Percentiles rank a stretch among this genome's conserved stretches.
These are phyloP conservation scores for Peromyscus attwateri DNA, from an alignment of 2,797 vertebrate species.

Conservation along the genomic window DNA sequence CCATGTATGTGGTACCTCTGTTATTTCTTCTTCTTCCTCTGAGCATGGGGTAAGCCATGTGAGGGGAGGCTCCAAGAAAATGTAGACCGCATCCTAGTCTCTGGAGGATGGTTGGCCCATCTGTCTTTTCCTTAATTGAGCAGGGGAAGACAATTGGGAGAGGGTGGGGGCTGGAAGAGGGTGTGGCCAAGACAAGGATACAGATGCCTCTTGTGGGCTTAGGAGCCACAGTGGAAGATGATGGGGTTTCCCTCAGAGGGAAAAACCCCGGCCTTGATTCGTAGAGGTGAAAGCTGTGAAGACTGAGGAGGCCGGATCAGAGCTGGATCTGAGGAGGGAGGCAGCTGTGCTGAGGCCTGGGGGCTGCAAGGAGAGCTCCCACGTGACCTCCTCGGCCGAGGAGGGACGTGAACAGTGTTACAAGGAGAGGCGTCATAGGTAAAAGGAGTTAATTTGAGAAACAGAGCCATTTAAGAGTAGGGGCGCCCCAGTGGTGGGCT, in stretches of 20 bases:
- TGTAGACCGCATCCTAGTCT: neutral
- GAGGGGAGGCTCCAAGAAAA: neutral
- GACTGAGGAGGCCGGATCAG: neutral
- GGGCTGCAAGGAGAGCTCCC: neutral
- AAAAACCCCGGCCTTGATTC: neutral
- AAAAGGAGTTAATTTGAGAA: neutral
- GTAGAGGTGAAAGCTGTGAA: neutral
- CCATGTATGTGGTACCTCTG: neutral
- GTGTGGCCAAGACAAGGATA: neutral
- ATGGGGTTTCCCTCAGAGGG: neutral
- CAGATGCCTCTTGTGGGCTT: accelerated
- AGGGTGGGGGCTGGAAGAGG: neutral
- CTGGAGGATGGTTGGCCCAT: neutral
- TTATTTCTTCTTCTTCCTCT: neutral
- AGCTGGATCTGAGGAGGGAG: neutral
- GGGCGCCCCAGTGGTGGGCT: neutral
- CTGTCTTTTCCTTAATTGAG: neutral
- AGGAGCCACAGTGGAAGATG: neutral
- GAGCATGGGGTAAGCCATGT: neutral
- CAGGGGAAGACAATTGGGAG: neutral
- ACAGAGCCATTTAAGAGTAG: neutral
- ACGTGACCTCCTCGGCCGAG: neutral
- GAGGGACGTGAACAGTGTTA: neutral
- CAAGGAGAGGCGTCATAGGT: neutral
- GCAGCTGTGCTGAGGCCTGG: too few relatives aligned